phyloP scores from a whole-genome alignment of 2,113 vertebrate species.

The Puma concolor region DNA sequence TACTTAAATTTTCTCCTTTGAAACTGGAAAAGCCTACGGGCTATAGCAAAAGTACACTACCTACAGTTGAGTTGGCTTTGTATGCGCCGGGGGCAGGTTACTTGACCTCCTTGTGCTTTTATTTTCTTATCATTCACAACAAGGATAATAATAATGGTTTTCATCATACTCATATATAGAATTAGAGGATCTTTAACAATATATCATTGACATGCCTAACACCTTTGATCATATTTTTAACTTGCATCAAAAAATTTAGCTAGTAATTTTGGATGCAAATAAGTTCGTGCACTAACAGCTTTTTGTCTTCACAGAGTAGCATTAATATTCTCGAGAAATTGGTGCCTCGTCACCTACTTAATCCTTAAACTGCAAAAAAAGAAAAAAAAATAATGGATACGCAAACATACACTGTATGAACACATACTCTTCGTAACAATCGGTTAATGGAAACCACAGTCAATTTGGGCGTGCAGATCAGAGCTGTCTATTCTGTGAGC shows the following conservation, averaged over 20 bases:
- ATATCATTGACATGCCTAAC: not conserved
- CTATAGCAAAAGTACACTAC: not conserved
- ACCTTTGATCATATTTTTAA: constrained; percentile 8
- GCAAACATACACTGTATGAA: not conserved
- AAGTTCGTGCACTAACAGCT: not conserved
- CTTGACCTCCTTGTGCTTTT: not conserved
- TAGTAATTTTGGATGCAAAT: constrained; percentile 5
- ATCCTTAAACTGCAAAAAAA: not conserved
- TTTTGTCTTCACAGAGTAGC: not conserved
- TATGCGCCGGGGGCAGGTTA: not conserved
- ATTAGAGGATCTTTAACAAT: not conserved
- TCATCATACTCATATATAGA: not conserved
- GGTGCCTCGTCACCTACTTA: not conserved
- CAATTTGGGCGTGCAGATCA: not conserved
- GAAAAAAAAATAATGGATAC: not conserved
- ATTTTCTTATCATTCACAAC: not conserved
- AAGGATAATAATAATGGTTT: not conserved
- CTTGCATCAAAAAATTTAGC: not conserved
- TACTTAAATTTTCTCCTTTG: constrained; percentile 41
- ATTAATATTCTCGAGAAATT: not conserved
- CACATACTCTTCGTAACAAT: not conserved
- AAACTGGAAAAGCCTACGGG: not conserved
- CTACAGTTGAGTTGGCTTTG: not conserved
- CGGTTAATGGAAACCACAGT: not conserved
- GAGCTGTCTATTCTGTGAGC: not conserved